Base-by-base conservation (phyloP, 2,113 vertebrate genomes). In the Seriola quinqueradiata region DNA sequence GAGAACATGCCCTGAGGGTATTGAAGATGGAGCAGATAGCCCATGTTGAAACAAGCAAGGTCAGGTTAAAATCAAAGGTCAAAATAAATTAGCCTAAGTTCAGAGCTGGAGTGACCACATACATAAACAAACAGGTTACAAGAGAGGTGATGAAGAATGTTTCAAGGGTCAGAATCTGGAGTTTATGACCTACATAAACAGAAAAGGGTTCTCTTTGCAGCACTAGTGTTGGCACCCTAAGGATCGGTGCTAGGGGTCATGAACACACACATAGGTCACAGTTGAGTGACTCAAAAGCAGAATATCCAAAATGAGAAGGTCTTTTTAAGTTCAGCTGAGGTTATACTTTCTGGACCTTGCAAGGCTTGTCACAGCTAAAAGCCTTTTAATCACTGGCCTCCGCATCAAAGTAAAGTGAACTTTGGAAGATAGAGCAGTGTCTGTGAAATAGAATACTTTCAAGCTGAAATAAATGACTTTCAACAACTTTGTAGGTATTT, bases 21-120 rank as follows among this genome's bases (percentile, higher is more conserved):
- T 59, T 55, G 32, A 61, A 79, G 38, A 40, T 23, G 12, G 7
- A 25, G 48, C 40, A 40, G 9, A 16, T 59, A 12, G 0, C 67
- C 38, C 36, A 23, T 55, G 76, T 68, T 44, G 32, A 23, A 68
- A 71, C 21, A 81, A 69, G 65, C 66, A 73, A 86, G 63, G 74
- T 70, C 67, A 60, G 38, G 38, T 70, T 82, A 72, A 77, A 60
- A 67, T 42, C 8, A n/a, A 23, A 21, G 60, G 66, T 75, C 48
- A 69, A 36, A 28, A 44, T 34, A 14, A 66, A 48, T 50, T 28
- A 60, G 48, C 21, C 28, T 25, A 21, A 32, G 65, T 55, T 75
- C 36, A 63, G 63, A 65, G 65, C 61, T 38, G 58, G 5, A 59
- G 44, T 52, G 28, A 73, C 61, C 71, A 11, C 42, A 78, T 61